Base-by-base conservation (phyloP, 2,888 invertebrate genomes). In the Nomada fucata region DNA sequence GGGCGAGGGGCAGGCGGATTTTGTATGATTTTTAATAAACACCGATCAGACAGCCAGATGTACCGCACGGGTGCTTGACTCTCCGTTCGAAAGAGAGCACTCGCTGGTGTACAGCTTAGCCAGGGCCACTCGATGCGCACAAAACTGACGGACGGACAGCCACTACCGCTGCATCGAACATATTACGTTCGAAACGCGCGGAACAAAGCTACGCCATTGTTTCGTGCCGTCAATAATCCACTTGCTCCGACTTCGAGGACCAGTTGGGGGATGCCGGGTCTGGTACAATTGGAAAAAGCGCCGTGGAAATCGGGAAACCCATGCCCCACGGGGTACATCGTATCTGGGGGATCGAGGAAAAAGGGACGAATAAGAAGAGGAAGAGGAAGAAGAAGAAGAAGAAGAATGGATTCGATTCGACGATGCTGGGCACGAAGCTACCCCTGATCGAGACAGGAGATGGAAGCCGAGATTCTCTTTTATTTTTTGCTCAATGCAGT, bases 141-240 rank as follows among this genome's bases (percentile, higher is more conserved):
- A 91, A 91, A 92, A 92, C 90, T 91, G 91, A 91, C 86, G 86
- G 85, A 88, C 90, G 90, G 90, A 89, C 87, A 89, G 89, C 87
- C 89, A 85, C 87, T 86, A 85, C 87, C 44, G 47, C 65, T 84
- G 86, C 87, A 90, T 88, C 87, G 89, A 91, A 89, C 91, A 90
- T 92, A 92, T 92, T 92, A 92, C 89, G 84, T 88, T 83, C 81
- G 83, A 88, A 89, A 85, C 86, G 86, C 86, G 86, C 83, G 88
- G 91, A 92, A 91, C 91, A 92, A 92, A 91, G 90, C 90, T 87
- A 76, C 88, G 90, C 90, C 92, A 92, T 93, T 93, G 93, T 93
- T 93, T 93, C 92, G 91, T 89, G 90, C 92, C 91, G 89, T 92
- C 92, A 90, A 92, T 93, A 92, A 92, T 93, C 93, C 92, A 93